Conservation (phyloP, 37 sponge, comb jelly and placozoan species). For the Aphrocallistes beatrix region DNA sequence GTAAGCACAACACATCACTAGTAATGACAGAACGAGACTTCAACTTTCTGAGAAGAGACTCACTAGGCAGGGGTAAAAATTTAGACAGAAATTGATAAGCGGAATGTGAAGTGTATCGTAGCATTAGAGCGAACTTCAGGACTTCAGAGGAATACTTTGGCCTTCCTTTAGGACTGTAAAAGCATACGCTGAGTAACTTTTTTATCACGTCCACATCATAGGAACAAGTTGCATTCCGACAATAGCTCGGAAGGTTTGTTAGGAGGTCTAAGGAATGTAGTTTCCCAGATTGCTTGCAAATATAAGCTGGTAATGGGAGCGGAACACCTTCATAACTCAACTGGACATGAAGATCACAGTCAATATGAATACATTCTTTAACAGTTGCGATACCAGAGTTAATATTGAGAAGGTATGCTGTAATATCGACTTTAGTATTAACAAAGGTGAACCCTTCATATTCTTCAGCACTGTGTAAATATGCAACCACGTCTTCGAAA, state of each 20-base stretch:
- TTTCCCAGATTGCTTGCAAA: neutral
- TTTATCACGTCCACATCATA: neutral
- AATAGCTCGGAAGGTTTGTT: neutral
- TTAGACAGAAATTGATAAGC: neutral
- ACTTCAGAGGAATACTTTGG: neutral
- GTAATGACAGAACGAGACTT: neutral
- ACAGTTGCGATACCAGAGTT: neutral
- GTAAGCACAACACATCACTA: neutral
- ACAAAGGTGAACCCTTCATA: neutral
- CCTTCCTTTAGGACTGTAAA: neutral
- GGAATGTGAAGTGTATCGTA: neutral
- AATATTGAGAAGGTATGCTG: neutral
- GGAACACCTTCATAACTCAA: neutral
- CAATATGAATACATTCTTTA: neutral
- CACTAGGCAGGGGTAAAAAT: neutral
- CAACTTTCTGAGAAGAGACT: neutral
- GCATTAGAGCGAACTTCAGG: neutral
- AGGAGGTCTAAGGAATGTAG: neutral
- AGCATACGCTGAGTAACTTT: neutral
- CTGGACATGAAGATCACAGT: neutral
- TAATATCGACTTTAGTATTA: neutral
- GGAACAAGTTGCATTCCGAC: neutral
- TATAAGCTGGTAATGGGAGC: neutral
- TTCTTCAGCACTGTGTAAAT: neutral
- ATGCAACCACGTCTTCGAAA: neutral